Conservation (phyloP, 2,113 vertebrate genomes). For the Charadrius vociferus region DNA sequence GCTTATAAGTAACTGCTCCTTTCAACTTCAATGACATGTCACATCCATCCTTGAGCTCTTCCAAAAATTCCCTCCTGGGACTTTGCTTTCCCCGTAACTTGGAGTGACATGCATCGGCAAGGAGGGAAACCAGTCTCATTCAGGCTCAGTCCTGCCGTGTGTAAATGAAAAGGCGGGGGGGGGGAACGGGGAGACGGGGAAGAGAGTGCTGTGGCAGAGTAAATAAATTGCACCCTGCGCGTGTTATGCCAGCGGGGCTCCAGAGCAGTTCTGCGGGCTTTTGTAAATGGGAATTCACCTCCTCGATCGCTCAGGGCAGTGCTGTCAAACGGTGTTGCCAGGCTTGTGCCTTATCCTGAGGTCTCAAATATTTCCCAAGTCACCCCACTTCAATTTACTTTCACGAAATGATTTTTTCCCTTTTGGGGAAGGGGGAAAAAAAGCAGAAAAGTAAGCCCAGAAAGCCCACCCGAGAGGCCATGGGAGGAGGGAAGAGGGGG, state of each 20-base stretch:
- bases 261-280: conserved; percentile 11
- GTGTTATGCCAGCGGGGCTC: conserved; percentile 56
- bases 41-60: conserved; percentile 71
- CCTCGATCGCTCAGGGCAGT: conserved; percentile 15
- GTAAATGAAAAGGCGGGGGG: conserved; percentile 43
- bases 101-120: conserved; percentile 26
- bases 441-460: not conserved
- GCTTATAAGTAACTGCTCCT: conserved; percentile 71
- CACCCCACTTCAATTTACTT: not conserved
- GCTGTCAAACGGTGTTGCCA: not conserved
- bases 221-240: conserved; percentile 64
- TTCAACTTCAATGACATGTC: conserved; percentile 72
- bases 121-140: not conserved
- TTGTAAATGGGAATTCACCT: conserved; percentile 50
- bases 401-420: not conserved
- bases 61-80: conserved; percentile 66
- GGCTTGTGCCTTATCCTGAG: not conserved
- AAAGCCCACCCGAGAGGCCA: not conserved
- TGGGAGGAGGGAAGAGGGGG: not conserved
- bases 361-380: not conserved
- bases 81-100: conserved; percentile 34
- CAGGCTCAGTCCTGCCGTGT: not conserved
- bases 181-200: not conserved
- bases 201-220: conserved; percentile 30
- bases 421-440: rapidly evolving